A percentile compares a stretch with the other conserved stretches of the same genome.
phyloP scores from a whole-genome alignment of 2,888 invertebrate species.

The Lucinisca nassula region DNA sequence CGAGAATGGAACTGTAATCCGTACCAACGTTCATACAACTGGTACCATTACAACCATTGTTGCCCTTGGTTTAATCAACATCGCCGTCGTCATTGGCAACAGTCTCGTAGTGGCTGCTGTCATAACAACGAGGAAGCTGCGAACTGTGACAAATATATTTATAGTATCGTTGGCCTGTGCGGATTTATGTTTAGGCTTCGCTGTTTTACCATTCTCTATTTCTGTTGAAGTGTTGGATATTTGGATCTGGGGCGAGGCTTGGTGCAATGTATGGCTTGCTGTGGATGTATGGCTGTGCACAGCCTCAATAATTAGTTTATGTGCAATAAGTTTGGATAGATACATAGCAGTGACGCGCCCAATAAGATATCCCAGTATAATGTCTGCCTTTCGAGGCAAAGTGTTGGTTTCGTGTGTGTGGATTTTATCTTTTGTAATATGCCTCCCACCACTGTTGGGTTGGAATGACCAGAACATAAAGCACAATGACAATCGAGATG shows the following conservation, averaged over 20 bases:
- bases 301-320: slow-evolving; percentile 98
- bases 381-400: slow-evolving; percentile 82
- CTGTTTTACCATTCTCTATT: slow-evolving; percentile 99
- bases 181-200: slow-evolving; percentile 98
- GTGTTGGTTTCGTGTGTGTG: slow-evolving; percentile 96
- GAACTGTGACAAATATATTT: slow-evolving; percentile 96
- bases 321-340: slow-evolving; percentile 98
- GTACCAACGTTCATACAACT: slow-evolving; percentile 13
- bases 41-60: slow-evolving; percentile 51
- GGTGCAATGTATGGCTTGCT: slow-evolving; percentile 99
- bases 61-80: slow-evolving; percentile 58
- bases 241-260: slow-evolving; percentile 98
- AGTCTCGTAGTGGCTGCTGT: slow-evolving; percentile 97
- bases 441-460: slow-evolving; percentile 98
- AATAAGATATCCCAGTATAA: slow-evolving; percentile 90
- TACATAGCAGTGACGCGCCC: slow-evolving; percentile 91
- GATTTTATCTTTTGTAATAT: slow-evolving; percentile 97
- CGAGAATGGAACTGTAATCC: slow-evolving; percentile 29
- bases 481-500: background rate
- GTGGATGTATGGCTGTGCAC: slow-evolving; percentile 99
- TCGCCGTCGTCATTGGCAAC: slow-evolving; percentile 97
- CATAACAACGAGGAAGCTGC: slow-evolving; percentile 94
- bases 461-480: slow-evolving; percentile 88
- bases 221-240: slow-evolving; percentile 98
- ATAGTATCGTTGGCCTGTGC: slow-evolving; percentile 98